A percentile compares a stretch with the other conserved stretches of the same genome.
Conservation (phyloP, 2,888 invertebrate species). For the Drosophila stalkeri region DNA sequence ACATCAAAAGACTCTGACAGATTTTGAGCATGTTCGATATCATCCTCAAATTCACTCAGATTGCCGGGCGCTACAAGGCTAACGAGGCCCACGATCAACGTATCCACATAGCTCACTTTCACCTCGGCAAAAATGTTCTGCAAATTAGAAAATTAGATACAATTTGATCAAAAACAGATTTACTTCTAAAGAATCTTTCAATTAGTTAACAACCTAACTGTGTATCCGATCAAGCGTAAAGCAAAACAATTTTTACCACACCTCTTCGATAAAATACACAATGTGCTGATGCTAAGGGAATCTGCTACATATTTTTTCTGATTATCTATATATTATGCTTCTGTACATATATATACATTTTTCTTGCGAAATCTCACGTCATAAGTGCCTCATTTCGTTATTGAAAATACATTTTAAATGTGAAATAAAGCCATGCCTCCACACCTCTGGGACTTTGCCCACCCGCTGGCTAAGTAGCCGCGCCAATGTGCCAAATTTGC, state of each 20-base stretch:
- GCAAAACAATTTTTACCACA: constrained; percentile 7
- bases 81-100: constrained; percentile 75
- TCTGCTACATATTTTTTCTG: constrained; percentile 9
- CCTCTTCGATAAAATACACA: constrained; percentile 17
- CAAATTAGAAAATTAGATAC: constrained; percentile 16
- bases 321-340: neutral
- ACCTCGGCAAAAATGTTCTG: constrained; percentile 80
- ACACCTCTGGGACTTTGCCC: neutral
- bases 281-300: neutral
- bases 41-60: constrained; percentile 5
- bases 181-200: neutral
- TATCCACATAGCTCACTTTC: constrained; percentile 74
- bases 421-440: constrained; percentile 6
- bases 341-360: neutral
- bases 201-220: constrained; percentile 11
- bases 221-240: constrained; percentile 34
- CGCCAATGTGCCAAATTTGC: constrained; percentile 50
- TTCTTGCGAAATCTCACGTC: constrained; percentile 49
- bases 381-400: constrained; percentile 44
- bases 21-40: neutral
- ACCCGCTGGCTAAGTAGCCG: constrained; percentile 19
- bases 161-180: constrained; percentile 13
- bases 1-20: constrained; percentile 64
- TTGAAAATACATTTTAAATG: constrained; percentile 46
- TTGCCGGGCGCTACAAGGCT: constrained; percentile 46